phyloP scores from a whole-genome alignment of 1,140 invertebrate genomes.

The Drosophila dunni region DNA sequence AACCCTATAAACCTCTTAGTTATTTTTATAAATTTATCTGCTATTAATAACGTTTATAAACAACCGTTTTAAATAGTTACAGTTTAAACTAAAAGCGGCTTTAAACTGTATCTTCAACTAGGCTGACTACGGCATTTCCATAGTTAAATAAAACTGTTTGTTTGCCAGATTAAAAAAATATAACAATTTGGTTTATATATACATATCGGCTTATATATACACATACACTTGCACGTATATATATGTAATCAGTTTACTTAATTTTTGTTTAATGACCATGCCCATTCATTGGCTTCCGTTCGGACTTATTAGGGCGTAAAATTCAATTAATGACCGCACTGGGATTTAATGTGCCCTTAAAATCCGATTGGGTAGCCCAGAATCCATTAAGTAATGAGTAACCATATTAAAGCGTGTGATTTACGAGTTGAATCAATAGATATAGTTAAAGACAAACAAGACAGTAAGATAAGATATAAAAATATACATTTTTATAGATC shows the following conservation, averaged over 20 bases:
- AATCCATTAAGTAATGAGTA: neutral
- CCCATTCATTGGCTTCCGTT: slow-evolving; percentile 23
- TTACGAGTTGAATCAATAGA: neutral
- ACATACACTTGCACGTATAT: neutral
- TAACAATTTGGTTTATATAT: slow-evolving; percentile 9
- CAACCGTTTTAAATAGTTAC: neutral
- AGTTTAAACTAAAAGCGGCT: neutral
- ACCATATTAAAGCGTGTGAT: neutral
- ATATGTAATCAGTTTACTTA: slow-evolving; percentile 35
- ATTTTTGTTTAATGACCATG: slow-evolving; percentile 27
- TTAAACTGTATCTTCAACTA: neutral
- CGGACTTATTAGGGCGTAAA: slow-evolving; percentile 67
- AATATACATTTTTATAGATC: neutral
- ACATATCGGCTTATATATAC: neutral
- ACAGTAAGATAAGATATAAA: neutral
- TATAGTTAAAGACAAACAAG: neutral
- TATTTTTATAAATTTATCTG: too few relatives aligned
- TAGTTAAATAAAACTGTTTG: neutral
- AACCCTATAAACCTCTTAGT: too few relatives aligned
- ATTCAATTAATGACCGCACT: slow-evolving; percentile 72
- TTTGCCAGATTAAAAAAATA: neutral
- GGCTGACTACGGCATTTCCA: neutral
- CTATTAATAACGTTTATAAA: neutral
- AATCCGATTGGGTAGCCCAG: neutral
- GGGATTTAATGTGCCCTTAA: slow-evolving; percentile 32